phyloP scores from a whole-genome alignment of 2,113 vertebrate genomes.

The Rhinogobius similis region DNA sequence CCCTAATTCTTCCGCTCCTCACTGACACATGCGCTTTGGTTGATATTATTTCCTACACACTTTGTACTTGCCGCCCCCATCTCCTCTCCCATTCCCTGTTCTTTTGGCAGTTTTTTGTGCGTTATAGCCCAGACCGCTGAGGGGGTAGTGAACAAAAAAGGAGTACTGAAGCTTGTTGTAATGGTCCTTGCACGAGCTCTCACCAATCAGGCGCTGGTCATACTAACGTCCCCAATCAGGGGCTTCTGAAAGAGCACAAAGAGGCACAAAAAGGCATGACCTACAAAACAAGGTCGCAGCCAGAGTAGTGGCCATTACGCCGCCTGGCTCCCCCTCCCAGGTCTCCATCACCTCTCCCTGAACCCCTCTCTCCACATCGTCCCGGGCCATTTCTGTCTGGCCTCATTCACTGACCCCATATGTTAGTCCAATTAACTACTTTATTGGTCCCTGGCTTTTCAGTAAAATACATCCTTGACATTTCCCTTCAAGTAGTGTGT shows the following conservation, averaged over 20 bases:
- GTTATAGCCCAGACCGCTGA: conserved; percentile 30
- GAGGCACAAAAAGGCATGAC: conserved; percentile 42
- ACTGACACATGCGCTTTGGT: conserved; percentile 32
- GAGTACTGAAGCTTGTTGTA: conserved; percentile 43
- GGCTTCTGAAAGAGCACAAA: conserved; percentile 45
- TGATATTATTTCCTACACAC: conserved; percentile 52
- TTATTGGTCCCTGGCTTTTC: conserved; percentile 57
- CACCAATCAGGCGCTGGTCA: conserved; percentile 56
- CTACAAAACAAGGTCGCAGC: conserved; percentile 38
- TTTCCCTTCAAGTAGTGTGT: conserved; percentile 42
- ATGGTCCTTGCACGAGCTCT: conserved; percentile 48
- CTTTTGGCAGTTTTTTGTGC: conserved; percentile 43
- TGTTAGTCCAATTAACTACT: conserved; percentile 54
- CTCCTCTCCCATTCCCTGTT: conserved; percentile 2
- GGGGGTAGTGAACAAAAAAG: conserved; percentile 16
- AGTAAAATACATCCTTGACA: conserved; percentile 53
- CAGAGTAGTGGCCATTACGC: conserved; percentile 41
- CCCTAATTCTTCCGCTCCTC: conserved; percentile 32
- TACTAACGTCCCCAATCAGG: conserved; percentile 61
- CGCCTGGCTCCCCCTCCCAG: conserved; percentile 31
- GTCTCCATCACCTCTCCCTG: conserved; percentile 41
- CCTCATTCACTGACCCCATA: conserved; percentile 48
- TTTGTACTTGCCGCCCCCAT: conserved; percentile 34
- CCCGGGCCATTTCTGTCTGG: conserved; percentile 40
- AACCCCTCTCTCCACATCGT: conserved; percentile 43